Evolutionary conservation across 2,797 vertebrate genomes (phyloP).

Genomic region (Notolepis coatsorum): DNA sequence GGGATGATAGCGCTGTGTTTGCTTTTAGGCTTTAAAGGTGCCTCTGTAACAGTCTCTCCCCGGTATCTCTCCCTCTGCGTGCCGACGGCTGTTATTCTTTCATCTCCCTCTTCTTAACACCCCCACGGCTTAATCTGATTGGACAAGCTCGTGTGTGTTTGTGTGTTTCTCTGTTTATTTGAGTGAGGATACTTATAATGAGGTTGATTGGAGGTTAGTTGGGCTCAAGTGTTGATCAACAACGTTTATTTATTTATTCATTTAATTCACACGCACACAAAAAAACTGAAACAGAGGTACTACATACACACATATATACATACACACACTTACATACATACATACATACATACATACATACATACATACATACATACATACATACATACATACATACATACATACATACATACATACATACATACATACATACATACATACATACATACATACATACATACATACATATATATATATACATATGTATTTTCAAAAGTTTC

Average conservation of each 20-base stretch:
- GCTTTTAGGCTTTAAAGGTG: constrained; percentile 61
- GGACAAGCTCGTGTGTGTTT: constrained; percentile 43
- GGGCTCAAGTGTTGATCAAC: neutral
- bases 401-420: too few relatives aligned
- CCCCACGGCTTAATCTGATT: constrained; percentile 64
- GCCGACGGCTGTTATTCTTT: constrained; percentile 70
- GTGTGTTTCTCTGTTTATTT: constrained; percentile 42
- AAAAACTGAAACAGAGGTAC: too few relatives aligned
- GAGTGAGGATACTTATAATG: constrained; percentile 29
- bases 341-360: too few relatives aligned
- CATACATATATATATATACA: too few relatives aligned
- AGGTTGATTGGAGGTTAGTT: neutral
- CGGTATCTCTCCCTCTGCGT: constrained; percentile 43
- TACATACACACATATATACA: too few relatives aligned
- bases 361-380: too few relatives aligned
- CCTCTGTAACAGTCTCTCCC: constrained; percentile 50
- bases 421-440: neutral
- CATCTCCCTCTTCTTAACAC: constrained; percentile 66
- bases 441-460: neutral
- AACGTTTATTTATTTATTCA: neutral
- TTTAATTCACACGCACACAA: too few relatives aligned
- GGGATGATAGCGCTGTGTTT: constrained; percentile 63
- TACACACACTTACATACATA: too few relatives aligned
- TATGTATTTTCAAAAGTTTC: too few relatives aligned
- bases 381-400: too few relatives aligned